Base-by-base conservation (phyloP, 2,113 vertebrate genomes). In the Siphamia tubifer region DNA sequence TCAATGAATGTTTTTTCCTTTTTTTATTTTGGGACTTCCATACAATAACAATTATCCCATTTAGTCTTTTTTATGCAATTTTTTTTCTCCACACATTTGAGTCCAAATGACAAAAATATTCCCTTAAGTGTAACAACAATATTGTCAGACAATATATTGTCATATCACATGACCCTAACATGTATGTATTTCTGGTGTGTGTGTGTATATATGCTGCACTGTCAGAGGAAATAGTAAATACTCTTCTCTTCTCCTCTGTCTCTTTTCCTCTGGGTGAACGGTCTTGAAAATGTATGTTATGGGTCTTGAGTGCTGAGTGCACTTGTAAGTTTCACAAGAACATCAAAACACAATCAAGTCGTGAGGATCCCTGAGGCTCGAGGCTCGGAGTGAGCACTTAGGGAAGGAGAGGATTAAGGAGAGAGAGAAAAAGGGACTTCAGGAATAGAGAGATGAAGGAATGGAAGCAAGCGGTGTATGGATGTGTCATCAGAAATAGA, bases 341-440 rank as follows among this genome's bases (percentile, higher is more conserved):
- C 87, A 89, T 89, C 85, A 89, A 90, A 90, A 88, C 84, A 89
- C 89, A 86, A 90, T 90, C 89, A 80, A 86, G 84, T 83, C 8
- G 16, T 67, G 67, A 61, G 72, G 74, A 63, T 87, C 85, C 84
- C 81, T 28, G 72, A 73, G 81, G 82, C 81, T 73, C 12, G 0
- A 30, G 70, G 72, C 81, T 55, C 21, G 69, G 67, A 80, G 77
- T 69, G 23, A 81, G 84, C 86, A 87, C 86, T 88, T 85, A 88
- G 70, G 71, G 48, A 73, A 81, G 55, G 74, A 69, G 68, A 47
- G 73, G 77, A 77, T 76, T 63, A 66, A 64, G 36, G 20, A 19
- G 34, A 40, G 56, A 40, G 63, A 20, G 45, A 19, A 13, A 17
- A 32, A 30, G 20, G 38, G 36, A 44, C 52, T 43, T 54, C 20